These are phyloP conservation scores for Pollenia labialis DNA, from an alignment of 2,888 invertebrate species.

Conservation along the genomic window DNA sequence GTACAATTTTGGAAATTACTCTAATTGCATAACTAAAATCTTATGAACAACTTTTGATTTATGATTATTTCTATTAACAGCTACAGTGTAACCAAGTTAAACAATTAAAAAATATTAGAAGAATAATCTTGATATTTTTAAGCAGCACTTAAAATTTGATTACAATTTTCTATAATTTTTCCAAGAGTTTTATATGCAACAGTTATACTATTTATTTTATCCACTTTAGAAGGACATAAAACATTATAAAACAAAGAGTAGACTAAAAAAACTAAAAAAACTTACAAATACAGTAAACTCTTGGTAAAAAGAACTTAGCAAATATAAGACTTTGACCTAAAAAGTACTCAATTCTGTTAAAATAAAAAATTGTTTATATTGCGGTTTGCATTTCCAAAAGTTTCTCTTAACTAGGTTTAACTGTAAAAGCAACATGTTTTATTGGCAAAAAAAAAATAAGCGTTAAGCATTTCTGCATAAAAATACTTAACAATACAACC, in stretches of 20 bases:
- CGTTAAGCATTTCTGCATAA: neutral
- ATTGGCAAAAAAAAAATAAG: neutral
- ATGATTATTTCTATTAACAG: too few relatives aligned
- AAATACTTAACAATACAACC: neutral
- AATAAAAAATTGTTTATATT: too few relatives aligned
- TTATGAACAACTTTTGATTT: too few relatives aligned
- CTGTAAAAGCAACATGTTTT: neutral
- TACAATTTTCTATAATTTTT: neutral
- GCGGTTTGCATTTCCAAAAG: too few relatives aligned
- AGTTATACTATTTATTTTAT: constrained; percentile 13
- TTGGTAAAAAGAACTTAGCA: neutral
- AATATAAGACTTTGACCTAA: too few relatives aligned
- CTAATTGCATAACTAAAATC: too few relatives aligned
- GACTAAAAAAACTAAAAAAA: neutral
- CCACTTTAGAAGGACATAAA: neutral
- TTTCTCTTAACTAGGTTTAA: neutral
- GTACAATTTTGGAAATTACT: too few relatives aligned
- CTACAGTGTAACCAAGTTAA: too few relatives aligned
- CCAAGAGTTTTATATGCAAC: neutral
- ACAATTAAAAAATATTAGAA: too few relatives aligned
- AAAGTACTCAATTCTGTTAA: too few relatives aligned
- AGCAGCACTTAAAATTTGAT: neutral
- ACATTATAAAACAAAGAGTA: constrained; percentile 10
- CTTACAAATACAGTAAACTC: neutral
- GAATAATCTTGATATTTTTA: too few relatives aligned